phyloP scores from a whole-genome alignment of 92 coral and sea anemone genomes.

The Porites evermanni region DNA sequence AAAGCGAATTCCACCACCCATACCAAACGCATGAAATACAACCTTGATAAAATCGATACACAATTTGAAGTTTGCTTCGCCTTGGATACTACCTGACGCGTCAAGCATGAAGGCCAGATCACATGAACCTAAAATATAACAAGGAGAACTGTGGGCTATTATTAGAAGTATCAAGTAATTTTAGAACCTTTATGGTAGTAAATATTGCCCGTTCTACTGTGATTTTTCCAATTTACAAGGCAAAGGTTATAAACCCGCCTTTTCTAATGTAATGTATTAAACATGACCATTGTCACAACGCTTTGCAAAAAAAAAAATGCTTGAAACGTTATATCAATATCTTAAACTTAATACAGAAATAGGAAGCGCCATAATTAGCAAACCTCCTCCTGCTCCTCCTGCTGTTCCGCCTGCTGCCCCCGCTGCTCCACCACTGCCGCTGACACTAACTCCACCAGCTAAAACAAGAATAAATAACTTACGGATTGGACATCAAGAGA shows the following conservation, averaged over 20 bases:
- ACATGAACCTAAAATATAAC: constrained; percentile 48
- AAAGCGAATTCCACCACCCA: constrained; percentile 70
- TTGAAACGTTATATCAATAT: too few relatives aligned
- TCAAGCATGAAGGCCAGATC: constrained; percentile 85
- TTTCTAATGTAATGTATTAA: too few relatives aligned
- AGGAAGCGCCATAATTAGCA: too few relatives aligned
- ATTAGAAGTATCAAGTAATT: too few relatives aligned
- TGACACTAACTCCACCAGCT: constrained; percentile 48
- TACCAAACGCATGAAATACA: constrained; percentile 66
- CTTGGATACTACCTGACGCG: constrained; percentile 68
- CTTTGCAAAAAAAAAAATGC: too few relatives aligned
- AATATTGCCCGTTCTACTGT: too few relatives aligned
- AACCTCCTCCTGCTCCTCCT: not conserved
- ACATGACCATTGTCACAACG: too few relatives aligned
- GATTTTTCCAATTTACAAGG: too few relatives aligned
- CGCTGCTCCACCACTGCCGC: constrained; percentile 26
- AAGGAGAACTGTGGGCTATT: too few relatives aligned
- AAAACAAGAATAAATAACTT: not conserved
- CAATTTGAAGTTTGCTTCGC: constrained; percentile 62
- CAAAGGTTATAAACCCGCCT: too few relatives aligned
- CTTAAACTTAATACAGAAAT: too few relatives aligned
- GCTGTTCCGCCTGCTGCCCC: constrained; percentile 22
- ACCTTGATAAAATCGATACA: constrained; percentile 71
- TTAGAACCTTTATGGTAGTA: too few relatives aligned
- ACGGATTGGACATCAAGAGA: not conserved